Evolutionary conservation across 1,140 invertebrate genomes (phyloP), one percentile per base, ranked within the genome.

Genomic region (Metopolophium dirhodum): DNA sequence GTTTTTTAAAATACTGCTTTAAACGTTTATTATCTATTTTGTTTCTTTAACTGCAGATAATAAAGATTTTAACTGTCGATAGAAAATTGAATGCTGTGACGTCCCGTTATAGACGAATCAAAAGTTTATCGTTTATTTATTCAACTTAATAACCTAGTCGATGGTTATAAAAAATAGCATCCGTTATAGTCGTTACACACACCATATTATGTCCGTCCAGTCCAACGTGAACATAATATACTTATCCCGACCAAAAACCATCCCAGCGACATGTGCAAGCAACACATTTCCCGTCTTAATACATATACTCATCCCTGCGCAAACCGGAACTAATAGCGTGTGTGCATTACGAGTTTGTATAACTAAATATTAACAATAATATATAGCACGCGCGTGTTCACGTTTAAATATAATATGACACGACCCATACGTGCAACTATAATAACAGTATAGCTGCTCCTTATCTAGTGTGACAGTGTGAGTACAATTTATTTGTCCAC

Each of bases 121-220:
- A 77, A 77, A 77, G 30, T n/a, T n/a, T n/a, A 77, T n/a, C 14
- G 61, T 77, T 77, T 77, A 77, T 77, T 77, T 77, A 77, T n/a
- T 77, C 4, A n/a, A 77, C 61, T 35, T 18, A n/a, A 77, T 77
- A 77, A 77, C n/a, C 14, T 77, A 14, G 61, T 4, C 30, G 14
- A 4, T 9, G 14, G 61, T 68, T n/a, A 68, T 77, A n/a, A 77
- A 77, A 61, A 77, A 54, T 30, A 77, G 30, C 14, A 68, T 30
- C 30, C n/a, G 6, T n/a, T 77, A 51, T 51, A 77, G 61, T 30
- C 61, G 30, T 68, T 68, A 14, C 61, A n/a, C 22, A n/a, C 61
- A 11, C 61, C 30, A 68, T n/a, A 61, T 61, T n/a, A 61, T 61
- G 26, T 11, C 2, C 14, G 11, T 11, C 26, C 30, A 14, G 30